Conservation (phyloP, 1,140 invertebrate genomes). For the Theocolax elegans region DNA sequence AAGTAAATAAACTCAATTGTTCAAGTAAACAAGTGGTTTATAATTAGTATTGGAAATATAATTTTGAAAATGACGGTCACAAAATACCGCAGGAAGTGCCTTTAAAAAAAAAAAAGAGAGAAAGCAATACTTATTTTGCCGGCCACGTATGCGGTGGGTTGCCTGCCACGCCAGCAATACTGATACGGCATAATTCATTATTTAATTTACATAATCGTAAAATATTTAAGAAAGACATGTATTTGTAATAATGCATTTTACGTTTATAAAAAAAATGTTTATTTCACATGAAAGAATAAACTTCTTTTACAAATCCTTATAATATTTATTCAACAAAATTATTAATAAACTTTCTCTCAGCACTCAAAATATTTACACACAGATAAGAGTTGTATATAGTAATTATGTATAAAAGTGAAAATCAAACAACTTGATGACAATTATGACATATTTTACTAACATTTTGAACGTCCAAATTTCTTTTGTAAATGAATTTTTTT, state of each 20-base stretch:
- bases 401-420: conserved; percentile 7
- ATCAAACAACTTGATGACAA: conserved; percentile 2
- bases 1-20: no score
- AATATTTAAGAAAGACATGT: not conserved
- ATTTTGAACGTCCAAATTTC: no score
- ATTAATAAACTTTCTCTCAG: conserved; percentile 24
- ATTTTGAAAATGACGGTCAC: no score
- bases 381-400: not conserved
- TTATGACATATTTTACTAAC: not conserved
- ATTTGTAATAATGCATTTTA: not conserved
- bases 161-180: not conserved
- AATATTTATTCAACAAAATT: conserved; percentile 32
- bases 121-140: not conserved
- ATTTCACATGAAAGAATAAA: conserved; percentile 34
- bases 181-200: not conserved
- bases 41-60: no score
- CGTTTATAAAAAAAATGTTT: conserved; percentile 30
- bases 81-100: no score
- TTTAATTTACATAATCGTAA: not conserved
- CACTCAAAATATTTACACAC: conserved; percentile 39
- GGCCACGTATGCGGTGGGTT: not conserved
- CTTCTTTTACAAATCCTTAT: conserved; percentile 25
- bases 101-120: no score
- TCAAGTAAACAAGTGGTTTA: no score
- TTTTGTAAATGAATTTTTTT: no score